phyloP scores from a whole-genome alignment of 2,797 vertebrate genomes.

The Pagetopsis macropterus region DNA sequence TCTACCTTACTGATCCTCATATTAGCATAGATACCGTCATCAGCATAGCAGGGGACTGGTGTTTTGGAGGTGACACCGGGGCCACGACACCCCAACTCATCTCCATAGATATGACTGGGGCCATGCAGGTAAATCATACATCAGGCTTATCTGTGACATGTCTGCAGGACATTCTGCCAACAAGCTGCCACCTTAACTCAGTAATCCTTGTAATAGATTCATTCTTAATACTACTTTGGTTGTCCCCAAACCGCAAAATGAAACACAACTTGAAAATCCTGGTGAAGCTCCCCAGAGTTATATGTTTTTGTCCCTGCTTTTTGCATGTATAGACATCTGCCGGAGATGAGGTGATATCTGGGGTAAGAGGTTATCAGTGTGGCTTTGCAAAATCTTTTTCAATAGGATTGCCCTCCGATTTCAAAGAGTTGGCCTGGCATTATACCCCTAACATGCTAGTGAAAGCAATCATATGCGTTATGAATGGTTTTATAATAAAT shows the following conservation, averaged over 20 bases:
- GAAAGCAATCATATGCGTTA: slow-evolving; percentile 51
- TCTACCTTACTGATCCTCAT: slow-evolving; percentile 71
- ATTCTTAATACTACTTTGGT: slow-evolving; percentile 52
- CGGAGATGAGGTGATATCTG: slow-evolving; percentile 32
- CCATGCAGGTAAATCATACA: slow-evolving; percentile 64
- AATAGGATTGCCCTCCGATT: slow-evolving; percentile 44
- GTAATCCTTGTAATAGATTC: slow-evolving; percentile 67
- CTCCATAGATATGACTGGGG: slow-evolving; percentile 81
- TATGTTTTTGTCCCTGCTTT: slow-evolving; percentile 21
- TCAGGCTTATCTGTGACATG: slow-evolving; percentile 71
- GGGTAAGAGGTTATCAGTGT: slow-evolving; percentile 63
- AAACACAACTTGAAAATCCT: slow-evolving; percentile 33
- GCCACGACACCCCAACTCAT: slow-evolving; percentile 70
- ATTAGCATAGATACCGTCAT: slow-evolving; percentile 86
- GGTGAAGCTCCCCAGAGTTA: slow-evolving; percentile 19
- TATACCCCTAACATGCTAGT: slow-evolving; percentile 29
- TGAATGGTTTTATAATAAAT: slow-evolving; percentile 36
- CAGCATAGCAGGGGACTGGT: slow-evolving; percentile 66
- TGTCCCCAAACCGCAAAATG: slow-evolving; percentile 45
- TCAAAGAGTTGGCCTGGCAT: slow-evolving; percentile 35
- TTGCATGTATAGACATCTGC: slow-evolving; percentile 47
- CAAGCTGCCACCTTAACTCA: slow-evolving; percentile 63
- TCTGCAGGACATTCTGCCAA: slow-evolving; percentile 67
- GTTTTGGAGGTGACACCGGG: slow-evolving; percentile 71
- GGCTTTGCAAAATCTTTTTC: slow-evolving; percentile 55